Evolutionary conservation across 30 jellyfish, hydroid and myxozoan species (phyloP).

Genomic region (Turritopsis rubra): DNA sequence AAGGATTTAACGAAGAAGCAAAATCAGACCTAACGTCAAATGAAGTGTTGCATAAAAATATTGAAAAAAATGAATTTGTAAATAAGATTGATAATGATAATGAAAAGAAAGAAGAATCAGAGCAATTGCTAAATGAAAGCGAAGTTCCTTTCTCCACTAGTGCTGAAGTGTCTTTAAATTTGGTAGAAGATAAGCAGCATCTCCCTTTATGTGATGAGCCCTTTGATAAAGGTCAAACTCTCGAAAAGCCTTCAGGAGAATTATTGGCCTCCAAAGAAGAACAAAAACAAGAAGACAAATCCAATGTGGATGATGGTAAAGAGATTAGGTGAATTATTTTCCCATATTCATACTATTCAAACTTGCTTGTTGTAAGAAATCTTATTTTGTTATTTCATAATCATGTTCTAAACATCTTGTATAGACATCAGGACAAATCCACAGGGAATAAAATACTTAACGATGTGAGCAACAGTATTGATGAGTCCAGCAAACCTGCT

Average conservation of each 20-base stretch:
- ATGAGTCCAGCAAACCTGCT: no score
- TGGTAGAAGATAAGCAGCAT: not conserved
- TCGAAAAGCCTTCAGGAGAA: not conserved
- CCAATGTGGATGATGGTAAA: not conserved
- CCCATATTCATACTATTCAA: no score
- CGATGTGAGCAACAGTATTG: not conserved
- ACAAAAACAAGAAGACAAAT: not conserved
- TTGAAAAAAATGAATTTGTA: not conserved
- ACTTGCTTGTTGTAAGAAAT: no score
- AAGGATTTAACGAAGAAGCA: not conserved
- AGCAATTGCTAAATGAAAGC: not conserved
- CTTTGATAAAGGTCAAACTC: not conserved
- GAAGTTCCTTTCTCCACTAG: not conserved
- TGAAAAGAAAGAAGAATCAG: not conserved
- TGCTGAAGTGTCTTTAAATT: not conserved
- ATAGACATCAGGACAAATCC: not conserved
- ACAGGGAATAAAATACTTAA: not conserved
- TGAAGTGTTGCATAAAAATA: not conserved
- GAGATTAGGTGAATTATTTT: not conserved
- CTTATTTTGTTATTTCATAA: no score
- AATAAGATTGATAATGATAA: not conserved
- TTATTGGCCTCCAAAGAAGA: not conserved
- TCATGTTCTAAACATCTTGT: not conserved
- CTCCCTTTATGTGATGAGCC: not conserved
- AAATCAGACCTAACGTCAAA: not conserved